Conservation (phyloP, 1,140 invertebrate genomes). For the Rhagoletis pomonella region DNA sequence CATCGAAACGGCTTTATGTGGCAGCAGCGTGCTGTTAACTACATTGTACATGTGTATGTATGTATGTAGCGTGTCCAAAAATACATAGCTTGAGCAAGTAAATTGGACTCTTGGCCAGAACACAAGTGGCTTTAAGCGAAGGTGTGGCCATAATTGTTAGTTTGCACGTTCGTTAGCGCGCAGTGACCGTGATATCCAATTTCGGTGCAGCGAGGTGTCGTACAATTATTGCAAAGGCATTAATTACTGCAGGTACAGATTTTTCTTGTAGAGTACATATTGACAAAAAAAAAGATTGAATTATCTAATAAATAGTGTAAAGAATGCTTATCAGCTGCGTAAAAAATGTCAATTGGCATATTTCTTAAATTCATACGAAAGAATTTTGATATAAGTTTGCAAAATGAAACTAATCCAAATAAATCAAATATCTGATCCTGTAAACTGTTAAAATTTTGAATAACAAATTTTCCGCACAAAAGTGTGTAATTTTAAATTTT, state of each 20-base stretch:
- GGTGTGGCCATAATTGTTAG: conserved; percentile 35
- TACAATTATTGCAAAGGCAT: conserved; percentile 23
- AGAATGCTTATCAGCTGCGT: neutral
- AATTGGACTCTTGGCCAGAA: conserved; percentile 25
- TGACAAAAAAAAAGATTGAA: neutral
- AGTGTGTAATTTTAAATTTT: no score
- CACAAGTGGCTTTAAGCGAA: conserved; percentile 1
- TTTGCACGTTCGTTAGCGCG: neutral
- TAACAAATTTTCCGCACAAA: no score
- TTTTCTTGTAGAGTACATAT: neutral
- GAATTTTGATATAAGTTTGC: no score
- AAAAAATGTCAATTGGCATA: neutral
- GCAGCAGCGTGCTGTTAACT: neutral
- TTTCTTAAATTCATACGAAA: no score
- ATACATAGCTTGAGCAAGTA: neutral
- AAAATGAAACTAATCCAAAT: no score
- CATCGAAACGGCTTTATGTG: neutral
- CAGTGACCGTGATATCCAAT: neutral
- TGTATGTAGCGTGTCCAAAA: neutral
- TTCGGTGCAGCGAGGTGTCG: conserved; percentile 4
- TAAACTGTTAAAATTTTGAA: no score
- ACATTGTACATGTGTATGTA: neutral
- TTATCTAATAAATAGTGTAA: neutral
- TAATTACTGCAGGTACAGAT: neutral
- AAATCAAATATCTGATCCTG: no score